phyloP scores from a whole-genome alignment of 2,888 invertebrate species.

The Ypsolopha scabrella region DNA sequence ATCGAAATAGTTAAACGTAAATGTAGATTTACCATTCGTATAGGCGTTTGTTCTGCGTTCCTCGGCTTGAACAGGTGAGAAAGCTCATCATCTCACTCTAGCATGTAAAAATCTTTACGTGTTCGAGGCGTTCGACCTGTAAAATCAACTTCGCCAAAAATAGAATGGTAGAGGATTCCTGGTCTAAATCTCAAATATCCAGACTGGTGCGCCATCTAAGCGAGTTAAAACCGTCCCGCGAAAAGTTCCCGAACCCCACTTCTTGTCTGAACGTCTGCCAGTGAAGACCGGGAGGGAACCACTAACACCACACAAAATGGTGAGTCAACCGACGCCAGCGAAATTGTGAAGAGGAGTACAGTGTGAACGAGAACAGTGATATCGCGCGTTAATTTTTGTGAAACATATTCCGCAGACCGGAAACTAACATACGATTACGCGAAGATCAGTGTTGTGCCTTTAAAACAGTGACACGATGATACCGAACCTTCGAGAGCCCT shows the following conservation, averaged over 20 bases:
- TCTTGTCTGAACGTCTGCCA: constrained; percentile 82
- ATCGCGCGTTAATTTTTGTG: constrained; percentile 33
- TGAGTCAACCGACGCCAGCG: constrained; percentile 67
- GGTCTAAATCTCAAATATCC: constrained; percentile 74
- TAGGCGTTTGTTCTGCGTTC: constrained; percentile 36
- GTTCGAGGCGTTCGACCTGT: constrained; percentile 38
- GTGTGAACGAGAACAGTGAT: constrained; percentile 51
- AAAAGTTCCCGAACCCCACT: constrained; percentile 79
- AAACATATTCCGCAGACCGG: constrained; percentile 53
- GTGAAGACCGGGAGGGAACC: constrained; percentile 76
- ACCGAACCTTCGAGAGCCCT: constrained; percentile 24
- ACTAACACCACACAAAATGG: constrained; percentile 77
- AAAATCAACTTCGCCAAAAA: constrained; percentile 56
- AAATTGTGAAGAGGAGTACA: constrained; percentile 58
- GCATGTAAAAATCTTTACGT: constrained; percentile 20
- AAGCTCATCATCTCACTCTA: constrained; percentile 41
- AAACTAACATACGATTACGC: constrained; percentile 29
- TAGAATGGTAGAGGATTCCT: constrained; percentile 69
- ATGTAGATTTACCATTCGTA: constrained; percentile 61
- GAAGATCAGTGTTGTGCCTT: constrained; percentile 45
- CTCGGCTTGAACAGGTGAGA: constrained; percentile 25
- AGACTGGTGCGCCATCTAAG: constrained; percentile 78
- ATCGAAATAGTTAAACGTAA: constrained; percentile 67
- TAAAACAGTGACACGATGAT: constrained; percentile 27
- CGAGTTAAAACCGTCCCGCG: constrained; percentile 79